Evolutionary conservation across 2,888 invertebrate genomes (phyloP).

Genomic region (Falcaria lacertinaria): DNA sequence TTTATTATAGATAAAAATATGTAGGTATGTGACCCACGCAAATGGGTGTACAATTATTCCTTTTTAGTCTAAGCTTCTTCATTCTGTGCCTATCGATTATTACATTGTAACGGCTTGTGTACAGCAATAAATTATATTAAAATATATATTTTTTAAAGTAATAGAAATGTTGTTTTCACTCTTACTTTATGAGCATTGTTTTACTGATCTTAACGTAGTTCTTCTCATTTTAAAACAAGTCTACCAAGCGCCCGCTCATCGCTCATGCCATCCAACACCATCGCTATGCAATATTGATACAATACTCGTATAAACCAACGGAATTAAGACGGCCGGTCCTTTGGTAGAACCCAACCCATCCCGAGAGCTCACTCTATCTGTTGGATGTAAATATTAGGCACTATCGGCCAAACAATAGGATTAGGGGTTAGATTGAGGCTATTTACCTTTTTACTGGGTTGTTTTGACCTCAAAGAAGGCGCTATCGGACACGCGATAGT

Average conservation of each 20-base stretch:
- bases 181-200: too few relatives aligned
- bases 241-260: constrained; percentile 21
- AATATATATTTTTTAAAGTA: too few relatives aligned
- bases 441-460: constrained; percentile 59
- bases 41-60: too few relatives aligned
- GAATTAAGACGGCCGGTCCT: constrained; percentile 40
- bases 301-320: constrained; percentile 43
- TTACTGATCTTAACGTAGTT: too few relatives aligned
- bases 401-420: constrained; percentile 44
- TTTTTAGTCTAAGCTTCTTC: too few relatives aligned
- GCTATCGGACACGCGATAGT: constrained; percentile 6
- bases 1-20: too few relatives aligned
- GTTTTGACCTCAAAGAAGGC: constrained; percentile 30
- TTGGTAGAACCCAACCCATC: constrained; percentile 23
- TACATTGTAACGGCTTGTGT: too few relatives aligned
- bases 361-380: constrained; percentile 51
- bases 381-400: constrained; percentile 56
- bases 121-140: too few relatives aligned
- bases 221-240: too few relatives aligned
- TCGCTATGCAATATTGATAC: constrained; percentile 60
- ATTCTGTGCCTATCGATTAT: too few relatives aligned
- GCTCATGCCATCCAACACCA: constrained; percentile 17
- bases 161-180: too few relatives aligned
- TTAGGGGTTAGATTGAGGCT: constrained; percentile 39
- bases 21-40: too few relatives aligned